These are phyloP conservation scores for Babyrousa celebensis DNA, from an alignment of 2,797 vertebrate genomes.

Conservation along the genomic window DNA sequence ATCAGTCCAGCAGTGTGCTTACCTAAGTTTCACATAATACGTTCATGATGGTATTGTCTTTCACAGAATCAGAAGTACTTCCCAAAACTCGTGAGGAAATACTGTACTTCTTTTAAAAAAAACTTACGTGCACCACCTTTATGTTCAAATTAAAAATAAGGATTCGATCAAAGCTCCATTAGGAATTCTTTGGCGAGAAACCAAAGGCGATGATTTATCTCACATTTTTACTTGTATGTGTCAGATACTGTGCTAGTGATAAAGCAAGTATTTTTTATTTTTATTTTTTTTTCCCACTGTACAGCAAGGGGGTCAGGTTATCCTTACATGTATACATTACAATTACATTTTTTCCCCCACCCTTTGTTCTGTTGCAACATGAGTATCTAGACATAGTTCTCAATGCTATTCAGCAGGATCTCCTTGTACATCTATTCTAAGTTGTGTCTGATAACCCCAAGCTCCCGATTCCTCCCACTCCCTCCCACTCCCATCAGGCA, in stretches of 20 bases:
- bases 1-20: not conserved
- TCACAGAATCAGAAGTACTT: slow-evolving; percentile 51
- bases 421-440: too few species aligned
- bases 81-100: not conserved
- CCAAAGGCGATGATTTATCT: not conserved
- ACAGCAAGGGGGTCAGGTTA: too few species aligned
- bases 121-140: not conserved
- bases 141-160: not conserved
- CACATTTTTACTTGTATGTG: not conserved
- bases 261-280: not conserved
- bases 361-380: too few species aligned
- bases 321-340: too few species aligned
- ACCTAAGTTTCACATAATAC: not conserved
- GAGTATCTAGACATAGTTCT: too few species aligned
- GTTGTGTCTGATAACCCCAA: too few species aligned
- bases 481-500: too few species aligned
- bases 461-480: too few species aligned
- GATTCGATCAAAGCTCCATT: not conserved
- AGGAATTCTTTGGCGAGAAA: slow-evolving; percentile 51
- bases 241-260: not conserved
- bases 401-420: too few species aligned
- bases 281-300: too few species aligned
- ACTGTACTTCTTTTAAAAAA: not conserved
- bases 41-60: not conserved
- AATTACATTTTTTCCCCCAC: too few species aligned